A percentile compares a stretch with the other conserved stretches of the same genome.
These are phyloP conservation scores for Pardalotus punctatus DNA, from an alignment of 2,113 vertebrate genomes.

Conservation along the genomic window DNA sequence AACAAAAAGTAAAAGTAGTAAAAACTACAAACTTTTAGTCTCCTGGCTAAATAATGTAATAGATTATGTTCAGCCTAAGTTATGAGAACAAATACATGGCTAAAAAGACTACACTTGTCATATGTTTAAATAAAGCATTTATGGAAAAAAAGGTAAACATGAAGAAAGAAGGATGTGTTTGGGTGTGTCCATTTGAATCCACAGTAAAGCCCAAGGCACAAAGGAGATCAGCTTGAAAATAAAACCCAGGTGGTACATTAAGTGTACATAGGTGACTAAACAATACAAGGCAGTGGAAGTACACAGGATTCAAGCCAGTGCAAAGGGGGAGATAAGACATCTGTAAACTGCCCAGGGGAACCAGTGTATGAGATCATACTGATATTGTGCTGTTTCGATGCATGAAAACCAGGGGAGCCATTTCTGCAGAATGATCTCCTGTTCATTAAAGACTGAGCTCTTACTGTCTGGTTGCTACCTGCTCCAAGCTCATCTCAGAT, in stretches of 20 bases:
- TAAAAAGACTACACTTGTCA: neutral
- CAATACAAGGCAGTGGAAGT: neutral
- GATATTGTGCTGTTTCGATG: slow-evolving; percentile 40
- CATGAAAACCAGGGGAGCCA: slow-evolving; percentile 35
- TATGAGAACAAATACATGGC: neutral
- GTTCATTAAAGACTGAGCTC: neutral
- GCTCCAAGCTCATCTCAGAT: slow-evolving; percentile 2
- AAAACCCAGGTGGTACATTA: neutral
- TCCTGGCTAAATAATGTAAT: neutral
- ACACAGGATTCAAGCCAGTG: slow-evolving; percentile 49
- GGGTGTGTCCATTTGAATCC: neutral
- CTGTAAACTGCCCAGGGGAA: slow-evolving; percentile 47
- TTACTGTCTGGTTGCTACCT: neutral
- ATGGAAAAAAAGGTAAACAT: neutral
- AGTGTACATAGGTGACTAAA: neutral
- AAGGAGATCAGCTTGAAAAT: slow-evolving; percentile 6
- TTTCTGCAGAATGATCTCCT: neutral
- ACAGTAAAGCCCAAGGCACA: neutral
- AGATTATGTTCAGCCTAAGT: neutral
- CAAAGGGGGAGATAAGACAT: slow-evolving; percentile 23
- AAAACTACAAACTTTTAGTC: neutral
- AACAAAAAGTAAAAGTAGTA: neutral
- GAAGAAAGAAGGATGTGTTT: neutral
- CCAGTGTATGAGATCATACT: slow-evolving; percentile 16
- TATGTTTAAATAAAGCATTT: neutral